Conservation (phyloP, 2,797 vertebrate genomes). For the Coregonus suidteri region DNA sequence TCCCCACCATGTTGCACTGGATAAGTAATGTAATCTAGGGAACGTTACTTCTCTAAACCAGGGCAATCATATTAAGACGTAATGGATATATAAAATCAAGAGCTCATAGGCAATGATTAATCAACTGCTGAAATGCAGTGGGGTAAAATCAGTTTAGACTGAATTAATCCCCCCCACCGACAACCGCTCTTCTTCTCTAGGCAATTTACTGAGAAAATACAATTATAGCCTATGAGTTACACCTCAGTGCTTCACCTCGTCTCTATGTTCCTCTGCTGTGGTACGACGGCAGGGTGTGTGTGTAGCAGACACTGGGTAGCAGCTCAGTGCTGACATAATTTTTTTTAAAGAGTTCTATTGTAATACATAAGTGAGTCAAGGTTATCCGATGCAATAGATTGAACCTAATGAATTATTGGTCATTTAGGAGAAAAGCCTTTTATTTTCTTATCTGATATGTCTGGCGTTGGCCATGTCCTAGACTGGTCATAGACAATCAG, state of each 20-base stretch:
- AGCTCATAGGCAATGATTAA: slow-evolving; percentile 80
- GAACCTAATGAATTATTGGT: slow-evolving; percentile 19
- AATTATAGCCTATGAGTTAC: slow-evolving; percentile 76
- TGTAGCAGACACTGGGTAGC: not conserved
- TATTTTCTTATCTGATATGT: not conserved
- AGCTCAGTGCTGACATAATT: slow-evolving; percentile 31
- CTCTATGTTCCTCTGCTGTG: slow-evolving; percentile 49
- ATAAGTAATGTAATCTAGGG: slow-evolving; percentile 75
- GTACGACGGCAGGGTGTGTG: slow-evolving; percentile 37
- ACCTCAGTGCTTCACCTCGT: slow-evolving; percentile 69
- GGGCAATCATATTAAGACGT: slow-evolving; percentile 76
- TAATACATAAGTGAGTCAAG: slow-evolving; percentile 18
- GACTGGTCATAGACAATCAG: not conserved
- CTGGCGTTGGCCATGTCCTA: not conserved
- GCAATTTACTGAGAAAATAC: slow-evolving; percentile 79
- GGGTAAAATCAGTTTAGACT: slow-evolving; percentile 77
- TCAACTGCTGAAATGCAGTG: slow-evolving; percentile 74
- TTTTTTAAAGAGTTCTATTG: slow-evolving; percentile 19
- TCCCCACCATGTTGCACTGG: slow-evolving; percentile 51
- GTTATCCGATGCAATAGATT: slow-evolving; percentile 28
- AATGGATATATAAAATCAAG: slow-evolving; percentile 78
- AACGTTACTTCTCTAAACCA: slow-evolving; percentile 74
- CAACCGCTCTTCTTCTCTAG: slow-evolving; percentile 68
- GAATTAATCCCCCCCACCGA: slow-evolving; percentile 75
- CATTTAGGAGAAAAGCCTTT: not conserved